phyloP scores from a whole-genome alignment of 1,140 invertebrate genomes.

The Hyphantria cunea region DNA sequence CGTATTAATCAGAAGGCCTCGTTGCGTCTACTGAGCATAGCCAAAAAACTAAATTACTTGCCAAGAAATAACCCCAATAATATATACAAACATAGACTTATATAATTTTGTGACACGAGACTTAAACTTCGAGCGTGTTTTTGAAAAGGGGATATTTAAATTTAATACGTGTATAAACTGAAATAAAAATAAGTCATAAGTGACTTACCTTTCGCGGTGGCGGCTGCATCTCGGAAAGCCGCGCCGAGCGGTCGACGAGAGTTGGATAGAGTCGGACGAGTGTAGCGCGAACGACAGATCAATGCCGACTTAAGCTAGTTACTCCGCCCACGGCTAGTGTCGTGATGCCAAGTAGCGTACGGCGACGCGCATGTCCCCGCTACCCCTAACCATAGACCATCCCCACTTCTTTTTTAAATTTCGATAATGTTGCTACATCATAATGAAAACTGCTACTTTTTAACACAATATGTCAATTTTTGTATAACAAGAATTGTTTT shows the following conservation, averaged over 20 bases:
- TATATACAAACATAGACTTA: conserved; percentile 23
- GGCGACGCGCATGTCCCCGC: conserved; percentile 53
- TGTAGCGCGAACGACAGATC: conserved; percentile 49
- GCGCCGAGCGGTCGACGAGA: conserved; percentile 52
- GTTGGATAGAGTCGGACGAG: conserved; percentile 31
- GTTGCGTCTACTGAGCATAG: background rate
- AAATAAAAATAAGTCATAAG: no score
- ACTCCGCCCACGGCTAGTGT: conserved; percentile 56
- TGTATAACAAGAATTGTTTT: no score
- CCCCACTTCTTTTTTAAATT: conserved; percentile 17
- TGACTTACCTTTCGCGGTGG: conserved; percentile 88
- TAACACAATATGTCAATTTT: no score
- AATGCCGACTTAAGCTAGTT: conserved; percentile 59
- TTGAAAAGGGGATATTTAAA: conserved; percentile 4
- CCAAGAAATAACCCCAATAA: no score
- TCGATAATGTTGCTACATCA: no score
- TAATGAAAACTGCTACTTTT: no score
- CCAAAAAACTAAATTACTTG: no score
- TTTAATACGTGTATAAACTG: no score
- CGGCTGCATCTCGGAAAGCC: conserved; percentile 85
- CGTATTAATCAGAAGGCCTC: conserved; percentile 13
- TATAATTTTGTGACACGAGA: conserved; percentile 33
- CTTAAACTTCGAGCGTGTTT: conserved; percentile 8
- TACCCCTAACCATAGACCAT: conserved; percentile 39
- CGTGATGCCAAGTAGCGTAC: conserved; percentile 42